These are phyloP conservation scores for Drosophila pandora DNA, from an alignment of 1,140 invertebrate species.

Conservation along the genomic window DNA sequence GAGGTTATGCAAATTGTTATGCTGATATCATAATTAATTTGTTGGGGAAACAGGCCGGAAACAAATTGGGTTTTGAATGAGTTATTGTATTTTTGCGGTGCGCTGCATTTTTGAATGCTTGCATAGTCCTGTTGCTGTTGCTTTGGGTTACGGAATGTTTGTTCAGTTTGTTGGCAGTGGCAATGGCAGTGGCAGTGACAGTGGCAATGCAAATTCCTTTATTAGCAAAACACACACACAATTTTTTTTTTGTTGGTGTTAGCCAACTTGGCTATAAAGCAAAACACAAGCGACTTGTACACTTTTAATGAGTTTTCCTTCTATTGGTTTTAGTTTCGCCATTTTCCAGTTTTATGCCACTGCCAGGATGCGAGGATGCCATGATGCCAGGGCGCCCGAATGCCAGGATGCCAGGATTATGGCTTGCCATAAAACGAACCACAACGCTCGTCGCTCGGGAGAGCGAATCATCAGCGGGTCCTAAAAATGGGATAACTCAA, in stretches of 20 bases:
- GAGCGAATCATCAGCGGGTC: slow-evolving; percentile 27
- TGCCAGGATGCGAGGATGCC: neutral
- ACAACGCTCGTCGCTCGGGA: slow-evolving; percentile 13
- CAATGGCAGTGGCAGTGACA: slow-evolving; percentile 3
- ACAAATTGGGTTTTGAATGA: slow-evolving; percentile 81
- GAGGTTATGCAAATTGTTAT: slow-evolving; percentile 82
- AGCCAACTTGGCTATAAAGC: slow-evolving; percentile 2
- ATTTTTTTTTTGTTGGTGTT: slow-evolving; percentile 2
- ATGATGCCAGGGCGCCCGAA: no score
- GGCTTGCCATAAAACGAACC: slow-evolving; percentile 29
- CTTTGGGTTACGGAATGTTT: slow-evolving; percentile 10
- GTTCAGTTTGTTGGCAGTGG: neutral
- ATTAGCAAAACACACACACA: slow-evolving; percentile 1
- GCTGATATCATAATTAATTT: slow-evolving; percentile 82
- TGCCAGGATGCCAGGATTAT: slow-evolving; percentile 16
- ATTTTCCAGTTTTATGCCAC: slow-evolving; percentile 24
- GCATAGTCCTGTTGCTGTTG: slow-evolving; percentile 8
- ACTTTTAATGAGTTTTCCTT: slow-evolving; percentile 37
- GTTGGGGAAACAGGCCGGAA: slow-evolving; percentile 78
- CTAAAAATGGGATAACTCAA: slow-evolving; percentile 38
- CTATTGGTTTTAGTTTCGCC: slow-evolving; percentile 42
- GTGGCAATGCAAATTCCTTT: slow-evolving; percentile 12
- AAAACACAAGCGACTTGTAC: slow-evolving; percentile 20
- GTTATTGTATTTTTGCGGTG: slow-evolving; percentile 75
- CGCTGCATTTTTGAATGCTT: slow-evolving; percentile 59